Conservation (phyloP, 2,888 invertebrate genomes). For the Plebejus melissa region DNA sequence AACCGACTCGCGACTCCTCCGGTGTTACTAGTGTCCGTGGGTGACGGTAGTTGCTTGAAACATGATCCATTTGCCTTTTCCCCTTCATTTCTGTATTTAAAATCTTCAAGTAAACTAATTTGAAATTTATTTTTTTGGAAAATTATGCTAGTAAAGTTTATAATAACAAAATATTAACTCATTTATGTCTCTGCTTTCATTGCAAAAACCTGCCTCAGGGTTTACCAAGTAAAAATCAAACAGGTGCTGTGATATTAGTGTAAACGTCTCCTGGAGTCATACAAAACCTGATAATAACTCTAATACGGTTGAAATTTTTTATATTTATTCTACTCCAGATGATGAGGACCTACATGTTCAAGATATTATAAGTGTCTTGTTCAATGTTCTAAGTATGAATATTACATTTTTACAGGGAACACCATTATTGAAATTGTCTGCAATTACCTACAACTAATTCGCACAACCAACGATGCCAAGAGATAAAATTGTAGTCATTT, state of each 20-base stretch:
- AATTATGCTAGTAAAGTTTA: neutral
- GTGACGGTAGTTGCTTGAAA: too few relatives aligned
- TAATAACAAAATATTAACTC: too few relatives aligned
- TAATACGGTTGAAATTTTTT: neutral
- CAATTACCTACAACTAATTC: neutral
- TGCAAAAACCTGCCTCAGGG: neutral
- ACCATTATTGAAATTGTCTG: neutral
- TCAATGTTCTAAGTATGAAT: neutral
- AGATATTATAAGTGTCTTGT: neutral
- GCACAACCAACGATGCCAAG: neutral
- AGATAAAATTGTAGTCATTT: neutral
- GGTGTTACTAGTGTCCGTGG: too few relatives aligned
- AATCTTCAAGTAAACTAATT: too few relatives aligned
- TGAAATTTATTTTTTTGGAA: too few relatives aligned
- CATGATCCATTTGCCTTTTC: too few relatives aligned
- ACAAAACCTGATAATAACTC: constrained; percentile 13
- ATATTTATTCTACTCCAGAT: neutral
- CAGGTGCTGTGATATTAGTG: neutral
- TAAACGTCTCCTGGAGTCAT: constrained; percentile 3
- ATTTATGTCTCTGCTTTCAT: neutral
- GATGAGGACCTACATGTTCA: neutral
- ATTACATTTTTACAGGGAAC: constrained; percentile 7
- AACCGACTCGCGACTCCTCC: too few relatives aligned
- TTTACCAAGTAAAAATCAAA: constrained; percentile 14
- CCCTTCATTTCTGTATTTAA: too few relatives aligned